Evolutionary conservation across 2,888 invertebrate genomes (phyloP), one percentile per base, ranked within the genome.

Genomic region (Rhyacophila evoluta): DNA sequence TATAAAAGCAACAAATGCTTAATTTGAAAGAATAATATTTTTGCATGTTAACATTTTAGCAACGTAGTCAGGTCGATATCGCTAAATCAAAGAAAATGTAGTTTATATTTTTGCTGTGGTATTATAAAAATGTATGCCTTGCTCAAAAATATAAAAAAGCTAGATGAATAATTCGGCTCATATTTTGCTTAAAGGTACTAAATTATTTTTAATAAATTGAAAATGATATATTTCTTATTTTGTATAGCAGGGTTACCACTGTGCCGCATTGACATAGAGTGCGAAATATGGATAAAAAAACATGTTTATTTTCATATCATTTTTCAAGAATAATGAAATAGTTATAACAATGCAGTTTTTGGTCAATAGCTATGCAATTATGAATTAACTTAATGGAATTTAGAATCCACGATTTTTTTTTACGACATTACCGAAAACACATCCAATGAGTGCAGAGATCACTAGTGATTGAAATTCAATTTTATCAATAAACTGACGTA

Each of bases 131-230:
- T 55, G 29, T 29, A 69, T 69, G 69, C 69, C 69, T 69, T 69
- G 69, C 69, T 69, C 69, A 69, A 69, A 69, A 69, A 15, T 69
- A 28, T 69, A 12, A 11, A 33, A 69, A 69, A n/a, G 69, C 33
- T 69, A 69, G 69, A 69, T 8, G n/a, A 33, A 69, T n/a, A n/a
- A n/a, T 33, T 69, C 29, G 33, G 29, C 69, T 69, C 69, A 55
- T 55, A 55, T 55, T 55, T 55, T 55, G 69, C 29, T 69, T 69
- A 33, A 33, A 8, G 69, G 69, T 12, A 33, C 15, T 55, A 55
- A 55, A 69, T 69, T 29, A 69, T 69, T 69, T 69, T 69, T 69
- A 33, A 29, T 29, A 69, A 55, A 55, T 55, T 55, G 25, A 55
- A 55, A 19, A 19, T 55, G 19, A 55, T 55, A 69, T 28, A 69